A percentile compares a stretch with the other conserved stretches of the same genome.
These are phyloP conservation scores for Melinaea marsaeus DNA, from an alignment of 2,888 invertebrate species.

Conservation along the genomic window DNA sequence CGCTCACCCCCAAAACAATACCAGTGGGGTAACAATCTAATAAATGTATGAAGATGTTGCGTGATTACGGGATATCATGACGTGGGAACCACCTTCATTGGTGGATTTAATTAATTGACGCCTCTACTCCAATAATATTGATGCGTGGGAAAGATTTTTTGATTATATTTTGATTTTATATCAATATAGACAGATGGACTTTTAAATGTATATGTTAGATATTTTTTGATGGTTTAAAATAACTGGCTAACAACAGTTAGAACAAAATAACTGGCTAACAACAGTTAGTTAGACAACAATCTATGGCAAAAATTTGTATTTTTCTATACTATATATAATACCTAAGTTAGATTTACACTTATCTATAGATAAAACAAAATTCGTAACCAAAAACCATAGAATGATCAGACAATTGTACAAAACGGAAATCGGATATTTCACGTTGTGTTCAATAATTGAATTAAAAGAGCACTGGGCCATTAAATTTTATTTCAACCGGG, in stretches of 20 bases:
- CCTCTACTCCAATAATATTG: conserved; percentile 46
- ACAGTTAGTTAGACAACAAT: no score
- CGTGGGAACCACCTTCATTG: conserved; percentile 75
- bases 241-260: no score
- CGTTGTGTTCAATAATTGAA: conserved; percentile 51
- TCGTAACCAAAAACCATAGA: conserved; percentile 8
- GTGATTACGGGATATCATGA: conserved; percentile 74
- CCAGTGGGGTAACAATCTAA: conserved; percentile 55
- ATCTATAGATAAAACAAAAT: conserved; percentile 1
- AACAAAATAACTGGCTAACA: no score
- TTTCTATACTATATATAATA: no score
- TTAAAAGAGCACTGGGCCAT: conserved; percentile 60
- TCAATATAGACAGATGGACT: not conserved
- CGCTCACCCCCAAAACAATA: conserved; percentile 73
- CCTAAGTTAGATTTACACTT: no score
- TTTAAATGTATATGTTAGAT: not conserved
- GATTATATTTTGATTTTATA: conserved; percentile 30
- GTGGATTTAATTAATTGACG: conserved; percentile 70
- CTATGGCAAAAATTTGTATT: no score
- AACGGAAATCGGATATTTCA: conserved; percentile 71
- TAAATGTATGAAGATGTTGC: conserved; percentile 75
- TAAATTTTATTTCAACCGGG: conserved; percentile 73
- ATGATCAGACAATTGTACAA: conserved; percentile 37
- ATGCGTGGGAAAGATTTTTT: conserved; percentile 58
- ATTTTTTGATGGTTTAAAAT: not conserved